A percentile compares a stretch with the other conserved stretches of the same genome.
Conservation (phyloP, 30 jellyfish, hydroid and myxozoan species). For the Pseudorhiza aurosa region DNA sequence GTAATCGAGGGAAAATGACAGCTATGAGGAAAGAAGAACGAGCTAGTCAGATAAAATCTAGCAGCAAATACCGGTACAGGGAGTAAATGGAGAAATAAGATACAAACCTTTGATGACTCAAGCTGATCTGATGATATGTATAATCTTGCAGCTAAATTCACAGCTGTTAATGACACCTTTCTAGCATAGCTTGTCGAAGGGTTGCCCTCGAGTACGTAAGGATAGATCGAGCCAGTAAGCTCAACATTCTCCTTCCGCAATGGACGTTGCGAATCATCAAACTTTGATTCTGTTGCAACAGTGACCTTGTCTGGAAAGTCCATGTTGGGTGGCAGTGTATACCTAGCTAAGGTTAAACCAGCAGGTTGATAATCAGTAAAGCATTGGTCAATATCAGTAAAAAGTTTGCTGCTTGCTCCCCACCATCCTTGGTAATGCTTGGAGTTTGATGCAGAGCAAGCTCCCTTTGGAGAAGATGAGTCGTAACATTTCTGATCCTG, state of each 20-base stretch:
- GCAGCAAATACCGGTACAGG: no score
- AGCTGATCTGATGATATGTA: slow-evolving; percentile 16
- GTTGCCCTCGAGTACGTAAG: slow-evolving; percentile 44
- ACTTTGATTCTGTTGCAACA: neutral
- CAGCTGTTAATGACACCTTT: slow-evolving; percentile 26
- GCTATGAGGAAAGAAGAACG: no score
- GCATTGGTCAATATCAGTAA: slow-evolving; percentile 45
- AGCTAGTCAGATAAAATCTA: no score
- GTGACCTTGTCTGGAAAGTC: slow-evolving; percentile 77
- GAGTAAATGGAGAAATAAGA: neutral
- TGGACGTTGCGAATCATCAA: neutral
- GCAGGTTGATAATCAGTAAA: slow-evolving; percentile 47
- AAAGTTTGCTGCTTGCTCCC: slow-evolving; percentile 43
- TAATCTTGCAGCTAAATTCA: neutral
- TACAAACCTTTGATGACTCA: slow-evolving; percentile 39
- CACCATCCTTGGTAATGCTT: slow-evolving; percentile 60
- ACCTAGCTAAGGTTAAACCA: slow-evolving; percentile 58
- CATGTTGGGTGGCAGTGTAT: slow-evolving; percentile 39
- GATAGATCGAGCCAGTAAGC: slow-evolving; percentile 64
- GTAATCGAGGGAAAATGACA: no score
- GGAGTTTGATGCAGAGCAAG: slow-evolving; percentile 21
- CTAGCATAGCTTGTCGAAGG: slow-evolving; percentile 28
- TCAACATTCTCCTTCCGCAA: neutral
- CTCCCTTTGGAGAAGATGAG: slow-evolving; percentile 40
- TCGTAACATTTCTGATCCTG: slow-evolving; percentile 56